Percentiles rank a stretch among this genome's conserved stretches.
Conservation (phyloP, 23 tunicate genomes). For the Styela clava region DNA sequence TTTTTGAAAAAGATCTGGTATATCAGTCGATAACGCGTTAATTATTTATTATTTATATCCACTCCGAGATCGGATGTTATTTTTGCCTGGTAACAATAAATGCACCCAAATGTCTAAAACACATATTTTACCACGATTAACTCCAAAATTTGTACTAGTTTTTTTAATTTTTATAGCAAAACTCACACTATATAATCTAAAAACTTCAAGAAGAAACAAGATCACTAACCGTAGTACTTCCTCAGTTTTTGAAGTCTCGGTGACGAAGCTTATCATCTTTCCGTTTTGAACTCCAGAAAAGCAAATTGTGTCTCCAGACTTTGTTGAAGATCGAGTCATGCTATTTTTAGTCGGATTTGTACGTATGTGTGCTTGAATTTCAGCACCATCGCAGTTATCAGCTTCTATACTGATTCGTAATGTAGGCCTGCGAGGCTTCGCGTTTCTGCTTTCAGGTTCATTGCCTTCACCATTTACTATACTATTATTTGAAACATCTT, state of each 20-base stretch:
- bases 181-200: too few relatives aligned
- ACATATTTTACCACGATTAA: too few relatives aligned
- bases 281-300: slow-evolving; percentile 7
- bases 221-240: slow-evolving; percentile 19
- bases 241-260: slow-evolving; percentile 28
- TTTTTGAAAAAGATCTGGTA: too few relatives aligned
- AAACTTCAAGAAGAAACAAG: too few relatives aligned
- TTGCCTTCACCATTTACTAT: background rate
- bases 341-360: background rate
- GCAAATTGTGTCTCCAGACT: background rate
- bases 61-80: too few relatives aligned
- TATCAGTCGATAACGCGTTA: too few relatives aligned
- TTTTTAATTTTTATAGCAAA: too few relatives aligned
- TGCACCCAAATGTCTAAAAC: too few relatives aligned
- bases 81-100: too few relatives aligned
- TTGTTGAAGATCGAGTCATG: background rate
- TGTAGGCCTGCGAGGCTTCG: slow-evolving; percentile 36
- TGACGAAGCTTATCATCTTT: slow-evolving; percentile 27
- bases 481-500: background rate
- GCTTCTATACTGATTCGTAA: slow-evolving; percentile 75
- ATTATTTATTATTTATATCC: too few relatives aligned
- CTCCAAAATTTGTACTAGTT: too few relatives aligned
- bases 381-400: slow-evolving; percentile 64
- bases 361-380: slow-evolving; percentile 59
- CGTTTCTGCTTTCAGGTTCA: background rate